Evolutionary conservation across 2,113 vertebrate genomes (phyloP).

Genomic region (Amazona guildingii): DNA sequence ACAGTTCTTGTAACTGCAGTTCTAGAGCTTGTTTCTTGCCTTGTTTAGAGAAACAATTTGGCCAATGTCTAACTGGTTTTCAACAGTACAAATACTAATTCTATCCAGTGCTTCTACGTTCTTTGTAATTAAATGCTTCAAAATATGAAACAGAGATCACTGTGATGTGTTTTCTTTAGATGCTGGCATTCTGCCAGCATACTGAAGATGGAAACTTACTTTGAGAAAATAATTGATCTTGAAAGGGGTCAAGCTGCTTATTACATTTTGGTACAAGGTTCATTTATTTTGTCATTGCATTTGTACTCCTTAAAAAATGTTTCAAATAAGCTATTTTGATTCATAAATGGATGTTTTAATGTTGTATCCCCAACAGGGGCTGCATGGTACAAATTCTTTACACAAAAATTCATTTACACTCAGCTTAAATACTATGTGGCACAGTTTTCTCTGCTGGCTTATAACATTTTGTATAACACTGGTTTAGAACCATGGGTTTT

Average conservation of each 20-base stretch:
- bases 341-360: neutral
- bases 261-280: constrained; percentile 26
- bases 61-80: neutral
- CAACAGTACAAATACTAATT: neutral
- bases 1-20: neutral
- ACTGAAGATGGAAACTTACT: constrained; percentile 33
- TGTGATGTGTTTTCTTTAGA: constrained; percentile 12
- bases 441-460: neutral
- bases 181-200: constrained; percentile 14
- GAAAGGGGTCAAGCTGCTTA: constrained; percentile 34
- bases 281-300: constrained; percentile 34
- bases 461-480: neutral
- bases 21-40: neutral
- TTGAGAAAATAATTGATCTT: constrained; percentile 30
- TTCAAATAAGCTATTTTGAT: constrained; percentile 11
- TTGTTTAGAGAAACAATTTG: neutral
- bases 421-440: neutral
- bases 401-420: neutral
- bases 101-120: neutral
- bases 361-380: neutral
- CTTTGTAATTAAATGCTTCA: constrained; percentile 18
- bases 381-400: neutral
- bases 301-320: constrained; percentile 8
- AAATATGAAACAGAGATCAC: neutral
- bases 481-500: neutral